Conservation (phyloP, 2,113 vertebrate species). For the Microtus ochrogaster region DNA sequence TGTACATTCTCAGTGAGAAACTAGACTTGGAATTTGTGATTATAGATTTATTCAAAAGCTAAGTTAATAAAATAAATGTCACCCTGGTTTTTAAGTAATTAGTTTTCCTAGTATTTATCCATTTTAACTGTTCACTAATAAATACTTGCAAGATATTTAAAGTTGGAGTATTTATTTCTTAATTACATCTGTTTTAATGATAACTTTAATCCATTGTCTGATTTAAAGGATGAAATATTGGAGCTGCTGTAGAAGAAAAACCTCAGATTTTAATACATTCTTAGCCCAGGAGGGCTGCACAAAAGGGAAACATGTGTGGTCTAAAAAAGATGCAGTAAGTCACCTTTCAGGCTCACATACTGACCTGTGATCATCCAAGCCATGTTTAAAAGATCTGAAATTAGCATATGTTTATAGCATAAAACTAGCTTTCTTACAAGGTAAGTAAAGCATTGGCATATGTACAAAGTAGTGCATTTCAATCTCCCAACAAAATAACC, state of each 20-base stretch:
- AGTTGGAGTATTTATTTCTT: background rate
- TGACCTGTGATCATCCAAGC: background rate
- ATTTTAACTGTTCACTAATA: conserved; percentile 41
- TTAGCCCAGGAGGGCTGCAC: conserved; percentile 96
- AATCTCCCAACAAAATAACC: background rate
- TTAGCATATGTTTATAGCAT: background rate
- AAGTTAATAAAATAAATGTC: background rate
- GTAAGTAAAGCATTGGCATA: background rate
- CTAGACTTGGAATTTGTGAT: background rate
- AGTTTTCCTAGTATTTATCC: background rate
- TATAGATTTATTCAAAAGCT: conserved; percentile 7
- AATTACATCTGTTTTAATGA: background rate
- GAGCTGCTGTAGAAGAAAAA: conserved; percentile 98
- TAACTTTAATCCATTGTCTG: conserved; percentile 28
- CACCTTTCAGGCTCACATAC: background rate
- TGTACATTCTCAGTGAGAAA: background rate
- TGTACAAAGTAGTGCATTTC: conserved; percentile 6
- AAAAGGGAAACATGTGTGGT: conserved; percentile 93
- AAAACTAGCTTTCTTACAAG: background rate
- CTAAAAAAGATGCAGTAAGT: conserved; percentile 93
- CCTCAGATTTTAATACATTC: conserved; percentile 96
- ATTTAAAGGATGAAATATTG: conserved; percentile 97
- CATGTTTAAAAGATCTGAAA: background rate
- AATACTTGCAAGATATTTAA: conserved; percentile 4
- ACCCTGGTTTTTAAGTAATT: background rate